Evolutionary conservation across 2,113 vertebrate species (phyloP).

Genomic region (Microtus oregoni): DNA sequence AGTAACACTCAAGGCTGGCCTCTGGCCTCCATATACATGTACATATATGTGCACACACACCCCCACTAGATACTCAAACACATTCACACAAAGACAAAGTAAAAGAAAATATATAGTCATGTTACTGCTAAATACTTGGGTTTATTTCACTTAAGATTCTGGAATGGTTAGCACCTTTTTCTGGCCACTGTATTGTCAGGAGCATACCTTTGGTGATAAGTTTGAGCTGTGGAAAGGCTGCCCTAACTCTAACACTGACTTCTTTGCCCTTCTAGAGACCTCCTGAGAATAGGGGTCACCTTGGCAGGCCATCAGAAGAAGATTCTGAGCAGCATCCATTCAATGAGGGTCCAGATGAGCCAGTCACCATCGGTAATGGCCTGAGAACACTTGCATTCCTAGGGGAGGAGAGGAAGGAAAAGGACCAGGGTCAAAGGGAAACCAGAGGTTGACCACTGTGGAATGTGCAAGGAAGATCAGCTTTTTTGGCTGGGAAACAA

Average conservation of each 20-base stretch:
- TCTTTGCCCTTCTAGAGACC: conserved; percentile 90
- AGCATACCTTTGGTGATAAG: neutral
- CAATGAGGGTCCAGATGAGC: conserved; percentile 97
- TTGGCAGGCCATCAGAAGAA: conserved; percentile 99
- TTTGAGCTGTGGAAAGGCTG: neutral
- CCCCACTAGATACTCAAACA: neutral
- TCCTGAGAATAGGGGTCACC: conserved; percentile 99
- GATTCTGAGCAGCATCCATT: conserved; percentile 97
- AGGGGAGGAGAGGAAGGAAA: conserved; percentile 82
- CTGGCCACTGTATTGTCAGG: neutral
- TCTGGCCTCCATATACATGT: neutral
- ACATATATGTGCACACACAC: neutral
- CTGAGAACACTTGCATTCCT: conserved; percentile 87
- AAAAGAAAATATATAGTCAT: neutral
- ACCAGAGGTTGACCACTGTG: conserved; percentile 70
- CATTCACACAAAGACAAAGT: neutral
- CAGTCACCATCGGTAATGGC: conserved; percentile 95
- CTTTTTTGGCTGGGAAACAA: conserved; percentile 75
- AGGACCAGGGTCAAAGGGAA: conserved; percentile 70
- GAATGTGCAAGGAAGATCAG: conserved; percentile 74
- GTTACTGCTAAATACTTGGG: neutral
- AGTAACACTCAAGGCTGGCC: neutral
- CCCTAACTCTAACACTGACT: neutral
- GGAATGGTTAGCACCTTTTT: neutral
- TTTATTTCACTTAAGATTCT: neutral